Evolutionary conservation across 2,113 vertebrate genomes (phyloP).

Genomic region (Strigops habroptila): DNA sequence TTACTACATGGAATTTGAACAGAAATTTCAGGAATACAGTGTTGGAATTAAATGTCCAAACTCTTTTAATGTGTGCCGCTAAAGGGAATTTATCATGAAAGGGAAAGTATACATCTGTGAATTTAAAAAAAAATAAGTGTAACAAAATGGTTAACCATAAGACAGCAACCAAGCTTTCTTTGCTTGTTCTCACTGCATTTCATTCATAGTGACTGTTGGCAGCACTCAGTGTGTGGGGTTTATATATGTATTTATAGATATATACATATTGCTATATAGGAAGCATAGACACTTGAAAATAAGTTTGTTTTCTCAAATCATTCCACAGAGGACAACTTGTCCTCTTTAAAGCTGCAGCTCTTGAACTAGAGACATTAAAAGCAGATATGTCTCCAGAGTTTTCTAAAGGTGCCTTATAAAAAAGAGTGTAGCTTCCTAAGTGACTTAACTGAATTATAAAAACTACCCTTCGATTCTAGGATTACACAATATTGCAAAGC

Average conservation of each 20-base stretch:
- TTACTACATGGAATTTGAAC: neutral
- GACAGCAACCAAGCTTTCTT: conserved; percentile 38
- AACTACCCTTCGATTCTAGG: neutral
- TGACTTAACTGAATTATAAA: neutral
- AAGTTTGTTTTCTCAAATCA: conserved; percentile 30
- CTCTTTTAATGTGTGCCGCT: neutral
- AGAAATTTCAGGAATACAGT: neutral
- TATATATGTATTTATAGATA: conserved; percentile 59
- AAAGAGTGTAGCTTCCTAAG: neutral
- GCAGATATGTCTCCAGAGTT: neutral
- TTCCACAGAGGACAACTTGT: neutral
- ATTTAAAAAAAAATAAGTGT: neutral
- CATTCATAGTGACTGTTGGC: conserved; percentile 61
- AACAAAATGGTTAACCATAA: conserved; percentile 50
- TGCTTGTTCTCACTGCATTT: conserved; percentile 62
- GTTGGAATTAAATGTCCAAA: neutral
- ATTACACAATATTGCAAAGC: neutral
- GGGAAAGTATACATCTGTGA: conserved; percentile 3
- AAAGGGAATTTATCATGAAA: conserved; percentile 3
- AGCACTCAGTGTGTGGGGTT: conserved; percentile 36
- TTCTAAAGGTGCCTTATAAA: neutral
- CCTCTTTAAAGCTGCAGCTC: neutral
- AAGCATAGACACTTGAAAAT: conserved; percentile 50
- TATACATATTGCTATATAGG: conserved; percentile 41
- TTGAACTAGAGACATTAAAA: neutral